Conservation (phyloP, 2,113 vertebrate genomes). For the Morphnarchus princeps region DNA sequence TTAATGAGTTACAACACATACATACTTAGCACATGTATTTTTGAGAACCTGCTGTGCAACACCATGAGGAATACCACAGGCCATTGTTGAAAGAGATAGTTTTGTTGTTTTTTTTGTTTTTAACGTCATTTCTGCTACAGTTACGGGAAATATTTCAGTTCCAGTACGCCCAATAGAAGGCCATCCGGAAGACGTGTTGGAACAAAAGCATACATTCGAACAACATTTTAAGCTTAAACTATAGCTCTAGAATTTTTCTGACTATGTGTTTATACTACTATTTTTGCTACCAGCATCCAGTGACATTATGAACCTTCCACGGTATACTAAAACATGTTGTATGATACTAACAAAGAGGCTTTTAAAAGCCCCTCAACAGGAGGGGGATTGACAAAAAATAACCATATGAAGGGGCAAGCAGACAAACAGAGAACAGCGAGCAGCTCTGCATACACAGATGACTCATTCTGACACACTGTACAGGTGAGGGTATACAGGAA, state of each 20-base stretch:
- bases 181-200: not conserved
- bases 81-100: conserved; percentile 22
- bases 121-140: conserved; percentile 33
- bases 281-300: conserved; percentile 4
- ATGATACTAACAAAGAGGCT: not conserved
- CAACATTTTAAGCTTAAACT: not conserved
- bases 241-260: not conserved
- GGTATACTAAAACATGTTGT: not conserved
- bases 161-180: not conserved
- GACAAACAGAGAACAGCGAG: not conserved
- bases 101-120: not conserved
- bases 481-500: not conserved
- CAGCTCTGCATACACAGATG: not conserved
- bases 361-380: not conserved
- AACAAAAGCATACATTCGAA: conserved; percentile 15
- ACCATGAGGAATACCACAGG: conserved; percentile 4
- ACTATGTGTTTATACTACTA: not conserved
- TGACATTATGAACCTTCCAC: not conserved
- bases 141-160: not conserved
- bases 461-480: not conserved
- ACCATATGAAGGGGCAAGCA: not conserved
- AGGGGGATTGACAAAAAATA: not conserved
- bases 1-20: conserved; percentile 51
- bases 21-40: conserved; percentile 11
- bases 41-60: conserved; percentile 23